phyloP scores from a whole-genome alignment of 37 sponge, comb jelly and placozoan genomes.

The Lycopodina hypogea region DNA sequence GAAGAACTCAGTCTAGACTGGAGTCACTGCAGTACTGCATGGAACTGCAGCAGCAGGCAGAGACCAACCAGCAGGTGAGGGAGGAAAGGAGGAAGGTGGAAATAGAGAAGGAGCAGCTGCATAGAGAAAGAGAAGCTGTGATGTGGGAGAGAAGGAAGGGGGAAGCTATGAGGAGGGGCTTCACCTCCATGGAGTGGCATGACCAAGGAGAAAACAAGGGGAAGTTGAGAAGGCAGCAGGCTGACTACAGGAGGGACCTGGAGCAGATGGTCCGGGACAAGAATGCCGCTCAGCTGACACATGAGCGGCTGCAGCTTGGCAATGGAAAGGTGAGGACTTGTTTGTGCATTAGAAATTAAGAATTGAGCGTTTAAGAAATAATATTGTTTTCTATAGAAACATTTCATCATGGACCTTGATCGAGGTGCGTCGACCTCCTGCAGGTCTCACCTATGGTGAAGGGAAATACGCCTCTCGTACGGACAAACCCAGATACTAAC shows the following conservation, averaged over 20 bases:
- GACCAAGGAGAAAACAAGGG: background rate
- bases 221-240: background rate
- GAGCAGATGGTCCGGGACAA: background rate
- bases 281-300: background rate
- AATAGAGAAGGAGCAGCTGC: slow-evolving; percentile 7
- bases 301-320: background rate
- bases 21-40: slow-evolving; percentile 22
- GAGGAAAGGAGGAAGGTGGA: background rate
- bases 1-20: no score
- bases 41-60: slow-evolving; percentile 58
- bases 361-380: no score
- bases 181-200: background rate
- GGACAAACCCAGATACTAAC: no score
- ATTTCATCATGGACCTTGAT: no score
- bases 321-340: background rate
- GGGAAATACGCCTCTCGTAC: no score
- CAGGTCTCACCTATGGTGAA: no score
- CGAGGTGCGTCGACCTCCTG: no score
- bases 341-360: background rate
- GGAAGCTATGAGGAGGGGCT: background rate
- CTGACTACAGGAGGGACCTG: slow-evolving; percentile 4
- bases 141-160: slow-evolving; percentile 3
- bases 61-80: slow-evolving; percentile 5
- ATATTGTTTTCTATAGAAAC: no score
- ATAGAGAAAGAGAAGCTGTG: background rate